Conservation (phyloP, 2,797 vertebrate species). For the Lophotriccus pileatus region DNA sequence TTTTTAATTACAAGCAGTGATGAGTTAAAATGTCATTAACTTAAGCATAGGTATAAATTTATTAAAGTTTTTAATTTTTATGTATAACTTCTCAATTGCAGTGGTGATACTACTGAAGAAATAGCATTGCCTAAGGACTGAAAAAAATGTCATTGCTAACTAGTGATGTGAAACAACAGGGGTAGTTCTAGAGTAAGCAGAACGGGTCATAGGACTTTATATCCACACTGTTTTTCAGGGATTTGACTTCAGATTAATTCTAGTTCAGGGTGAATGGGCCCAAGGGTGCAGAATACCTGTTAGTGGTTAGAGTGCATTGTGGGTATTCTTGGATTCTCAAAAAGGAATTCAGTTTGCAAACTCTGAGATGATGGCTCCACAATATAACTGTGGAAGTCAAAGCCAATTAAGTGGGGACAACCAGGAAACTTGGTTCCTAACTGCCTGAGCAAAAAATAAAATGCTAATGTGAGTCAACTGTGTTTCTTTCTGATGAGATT, state of each 20-base stretch:
- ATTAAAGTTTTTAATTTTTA: background rate
- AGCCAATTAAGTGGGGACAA: background rate
- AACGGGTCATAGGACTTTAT: background rate
- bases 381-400: background rate
- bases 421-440: background rate
- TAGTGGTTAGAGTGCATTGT: background rate
- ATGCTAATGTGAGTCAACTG: background rate
- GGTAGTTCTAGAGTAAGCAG: background rate
- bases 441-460: background rate
- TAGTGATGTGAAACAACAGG: background rate
- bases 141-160: background rate
- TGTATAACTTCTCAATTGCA: background rate
- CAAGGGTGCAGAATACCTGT: background rate
- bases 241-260: background rate
- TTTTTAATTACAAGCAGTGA: background rate
- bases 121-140: background rate
- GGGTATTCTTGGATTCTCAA: background rate
- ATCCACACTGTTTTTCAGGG: rapidly evolving
- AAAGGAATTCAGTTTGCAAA: background rate
- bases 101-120: background rate
- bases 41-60: background rate
- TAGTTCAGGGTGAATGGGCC: background rate
- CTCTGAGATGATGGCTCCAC: background rate
- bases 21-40: background rate
- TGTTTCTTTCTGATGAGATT: background rate